A percentile compares a stretch with the other conserved stretches of the same genome.
Conservation (phyloP, 2,797 vertebrate genomes). For the Siniperca undulata region DNA sequence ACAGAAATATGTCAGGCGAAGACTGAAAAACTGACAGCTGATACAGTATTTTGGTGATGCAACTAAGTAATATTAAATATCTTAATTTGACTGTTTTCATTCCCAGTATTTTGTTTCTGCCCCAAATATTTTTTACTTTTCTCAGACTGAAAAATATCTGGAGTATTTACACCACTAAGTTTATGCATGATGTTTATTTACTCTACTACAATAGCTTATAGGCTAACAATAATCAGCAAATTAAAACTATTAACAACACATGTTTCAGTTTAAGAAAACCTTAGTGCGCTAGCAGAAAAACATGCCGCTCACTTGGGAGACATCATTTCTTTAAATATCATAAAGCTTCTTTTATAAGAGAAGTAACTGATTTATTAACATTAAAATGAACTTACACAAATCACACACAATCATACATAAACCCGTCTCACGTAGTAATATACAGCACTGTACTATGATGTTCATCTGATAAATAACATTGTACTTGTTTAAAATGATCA, state of each 20-base stretch:
- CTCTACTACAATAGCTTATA: background rate
- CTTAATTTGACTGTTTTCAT: background rate
- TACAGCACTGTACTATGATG: background rate
- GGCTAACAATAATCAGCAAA: background rate
- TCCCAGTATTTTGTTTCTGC: background rate
- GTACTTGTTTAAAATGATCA: background rate
- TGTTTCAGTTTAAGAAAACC: background rate
- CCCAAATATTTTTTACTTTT: background rate
- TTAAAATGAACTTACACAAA: background rate
- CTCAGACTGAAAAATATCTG: background rate
- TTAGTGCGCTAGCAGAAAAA: too few species aligned
- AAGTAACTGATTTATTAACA: background rate
- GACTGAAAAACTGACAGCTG: background rate
- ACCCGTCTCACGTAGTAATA: too few species aligned
- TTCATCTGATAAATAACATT: background rate
- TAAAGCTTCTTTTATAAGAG: background rate
- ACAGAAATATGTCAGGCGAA: background rate
- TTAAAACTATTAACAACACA: too few species aligned
- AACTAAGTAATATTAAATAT: background rate
- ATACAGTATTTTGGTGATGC: too few species aligned
- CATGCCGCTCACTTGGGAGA: too few species aligned
- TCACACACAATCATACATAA: too few species aligned
- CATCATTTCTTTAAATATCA: background rate
- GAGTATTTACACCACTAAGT: too few species aligned
- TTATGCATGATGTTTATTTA: too few species aligned